These are phyloP conservation scores for Antitype chi DNA, from an alignment of 2,888 invertebrate genomes.

Conservation along the genomic window DNA sequence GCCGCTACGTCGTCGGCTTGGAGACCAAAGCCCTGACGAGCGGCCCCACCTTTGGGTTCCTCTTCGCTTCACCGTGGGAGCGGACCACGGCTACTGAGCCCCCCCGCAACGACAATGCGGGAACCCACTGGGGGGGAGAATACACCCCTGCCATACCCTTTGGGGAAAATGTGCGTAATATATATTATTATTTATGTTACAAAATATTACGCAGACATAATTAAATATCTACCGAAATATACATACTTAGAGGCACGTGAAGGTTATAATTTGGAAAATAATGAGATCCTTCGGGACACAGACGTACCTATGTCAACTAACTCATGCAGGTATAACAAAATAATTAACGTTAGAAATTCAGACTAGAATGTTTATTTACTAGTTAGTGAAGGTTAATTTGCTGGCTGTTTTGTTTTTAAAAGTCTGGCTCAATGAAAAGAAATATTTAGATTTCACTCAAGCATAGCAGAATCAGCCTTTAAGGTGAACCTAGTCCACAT, in stretches of 20 bases:
- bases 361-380: background rate
- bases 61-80: too few species aligned
- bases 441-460: background rate
- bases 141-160: background rate
- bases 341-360: slow-evolving; percentile 30
- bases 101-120: too few species aligned
- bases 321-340: background rate
- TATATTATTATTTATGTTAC: background rate
- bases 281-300: slow-evolving; percentile 34
- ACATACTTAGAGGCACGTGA: background rate
- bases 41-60: too few species aligned
- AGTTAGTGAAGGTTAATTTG: background rate
- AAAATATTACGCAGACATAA: background rate
- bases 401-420: background rate
- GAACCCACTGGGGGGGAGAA: too few species aligned
- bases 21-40: too few species aligned
- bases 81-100: too few species aligned
- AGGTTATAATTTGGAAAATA: slow-evolving; percentile 35
- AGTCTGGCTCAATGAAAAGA: too few species aligned
- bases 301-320: slow-evolving; percentile 7
- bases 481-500: too few species aligned
- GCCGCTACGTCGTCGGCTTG: too few species aligned
- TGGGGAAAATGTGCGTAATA: background rate
- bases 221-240: background rate
- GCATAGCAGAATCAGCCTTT: too few species aligned